These are phyloP conservation scores for Falco berigora DNA, from an alignment of 2,797 vertebrate genomes.

Conservation along the genomic window DNA sequence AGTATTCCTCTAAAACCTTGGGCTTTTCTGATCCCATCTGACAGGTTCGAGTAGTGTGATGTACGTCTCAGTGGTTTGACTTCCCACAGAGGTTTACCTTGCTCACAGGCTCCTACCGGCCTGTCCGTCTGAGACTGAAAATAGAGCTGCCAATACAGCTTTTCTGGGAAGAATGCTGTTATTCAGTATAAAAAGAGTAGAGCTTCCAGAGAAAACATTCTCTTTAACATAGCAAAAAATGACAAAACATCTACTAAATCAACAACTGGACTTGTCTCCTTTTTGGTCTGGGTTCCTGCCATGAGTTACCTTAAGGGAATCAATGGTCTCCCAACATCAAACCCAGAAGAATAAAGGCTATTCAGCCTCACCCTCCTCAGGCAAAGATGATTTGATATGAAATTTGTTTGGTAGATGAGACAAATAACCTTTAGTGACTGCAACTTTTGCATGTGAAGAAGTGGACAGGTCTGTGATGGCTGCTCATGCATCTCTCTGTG, in stretches of 20 bases:
- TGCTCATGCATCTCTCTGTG: background rate
- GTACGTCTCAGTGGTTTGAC: background rate
- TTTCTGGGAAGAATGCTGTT: conserved; percentile 34
- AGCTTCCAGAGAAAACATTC: background rate
- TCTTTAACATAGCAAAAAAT: background rate
- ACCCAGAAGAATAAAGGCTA: background rate
- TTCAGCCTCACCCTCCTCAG: background rate
- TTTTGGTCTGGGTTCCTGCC: background rate
- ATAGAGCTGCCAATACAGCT: conserved; percentile 48
- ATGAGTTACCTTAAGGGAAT: background rate
- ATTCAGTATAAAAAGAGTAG: conserved; percentile 20
- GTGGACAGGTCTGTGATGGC: background rate
- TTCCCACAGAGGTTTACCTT: conserved; percentile 3
- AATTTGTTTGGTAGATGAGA: background rate
- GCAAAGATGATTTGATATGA: background rate
- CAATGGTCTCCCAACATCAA: background rate
- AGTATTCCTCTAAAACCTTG: background rate
- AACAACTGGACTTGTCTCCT: background rate
- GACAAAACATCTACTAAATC: background rate
- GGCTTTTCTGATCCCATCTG: background rate
- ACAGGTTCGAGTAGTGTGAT: background rate
- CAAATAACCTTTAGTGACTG: background rate
- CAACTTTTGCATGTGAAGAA: background rate
- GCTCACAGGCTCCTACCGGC: background rate
- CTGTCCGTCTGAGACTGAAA: conserved; percentile 41